Evolutionary conservation across 92 coral and sea anemone species (phyloP), one percentile per base, ranked within the genome.

Genomic region (Micromussa lordhowensis): DNA sequence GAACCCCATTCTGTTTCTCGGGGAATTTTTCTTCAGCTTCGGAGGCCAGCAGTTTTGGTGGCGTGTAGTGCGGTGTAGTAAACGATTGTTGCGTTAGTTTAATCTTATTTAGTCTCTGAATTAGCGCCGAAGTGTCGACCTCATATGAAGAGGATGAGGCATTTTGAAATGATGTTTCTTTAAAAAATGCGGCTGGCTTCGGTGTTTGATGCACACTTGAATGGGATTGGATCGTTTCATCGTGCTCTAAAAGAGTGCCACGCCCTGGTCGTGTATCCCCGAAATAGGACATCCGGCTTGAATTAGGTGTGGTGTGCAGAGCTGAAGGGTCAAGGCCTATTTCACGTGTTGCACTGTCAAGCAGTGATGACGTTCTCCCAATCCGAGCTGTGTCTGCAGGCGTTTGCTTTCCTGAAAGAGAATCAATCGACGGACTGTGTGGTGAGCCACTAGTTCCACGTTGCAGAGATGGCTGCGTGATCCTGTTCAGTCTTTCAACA

Each of bases 21-120:
- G 79, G 78, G 17, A n/a, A 3, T 54, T 53, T 51, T 59, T 77
- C 77, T 51, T 36, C 48, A 81, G 24, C 86, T 28, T 44, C n/a
- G n/a, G 84, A 19, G 88, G 58, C 79, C 22, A 59, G 24, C 17
- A 78, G 34, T 35, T 87, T 64, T 28, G 68, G 53, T 24, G 86
- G 32, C 44, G 93, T 79, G 53, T 55, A 48, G 38, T 54, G 82
- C 64, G 83, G 88, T 24, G 83, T 69, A 35, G 78, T 58, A 58
- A 78, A 81, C 17, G 89, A 71, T 26, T 74, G 89, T 61, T 93
- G 95, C 0, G 91, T 89, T 59, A 86, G 66, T 63, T 93, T 93
- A 61, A 93, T 93, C 58, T 58, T 90, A 55, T 93, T 93, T 77
- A 93, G 83, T 87, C 95, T 86, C 57, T 87, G 82, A 86, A 93